Percentiles rank a stretch among this genome's conserved stretches.
phyloP scores from a whole-genome alignment of 2,113 vertebrate species.

The Puma concolor region DNA sequence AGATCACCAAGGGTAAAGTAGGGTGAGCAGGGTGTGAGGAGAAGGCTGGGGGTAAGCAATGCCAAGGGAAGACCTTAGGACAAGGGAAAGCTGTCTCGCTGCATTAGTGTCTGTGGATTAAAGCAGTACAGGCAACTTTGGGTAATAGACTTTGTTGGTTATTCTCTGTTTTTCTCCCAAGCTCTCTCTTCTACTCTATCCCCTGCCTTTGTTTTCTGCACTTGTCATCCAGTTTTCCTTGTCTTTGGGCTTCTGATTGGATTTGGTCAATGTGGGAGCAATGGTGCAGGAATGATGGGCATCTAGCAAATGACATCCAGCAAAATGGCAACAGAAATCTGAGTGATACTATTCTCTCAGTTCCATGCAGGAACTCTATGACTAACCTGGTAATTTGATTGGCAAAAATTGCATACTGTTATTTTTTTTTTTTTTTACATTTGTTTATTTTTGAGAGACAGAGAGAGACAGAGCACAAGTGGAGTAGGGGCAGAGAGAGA shows the following conservation, averaged over 20 bases:
- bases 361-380: neutral
- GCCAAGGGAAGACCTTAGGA: neutral
- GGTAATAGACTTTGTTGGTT: neutral
- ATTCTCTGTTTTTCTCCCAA: neutral
- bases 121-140: neutral
- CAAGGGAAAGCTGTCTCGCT: neutral
- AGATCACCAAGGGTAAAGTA: neutral
- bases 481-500: too few relatives aligned
- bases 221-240: neutral
- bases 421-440: neutral
- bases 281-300: neutral
- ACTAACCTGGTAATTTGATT: neutral
- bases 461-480: too few relatives aligned
- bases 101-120: neutral
- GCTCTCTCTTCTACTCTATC: neutral
- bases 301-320: neutral
- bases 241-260: neutral
- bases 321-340: neutral
- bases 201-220: neutral
- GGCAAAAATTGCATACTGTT: neutral
- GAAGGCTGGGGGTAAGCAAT: neutral
- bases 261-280: neutral
- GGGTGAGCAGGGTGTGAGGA: neutral
- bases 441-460: too few relatives aligned
- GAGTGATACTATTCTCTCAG: neutral